Evolutionary conservation across 2,888 invertebrate species (phyloP), one percentile per base, ranked within the genome.

Genomic region (Arrhopalites spinosus): DNA sequence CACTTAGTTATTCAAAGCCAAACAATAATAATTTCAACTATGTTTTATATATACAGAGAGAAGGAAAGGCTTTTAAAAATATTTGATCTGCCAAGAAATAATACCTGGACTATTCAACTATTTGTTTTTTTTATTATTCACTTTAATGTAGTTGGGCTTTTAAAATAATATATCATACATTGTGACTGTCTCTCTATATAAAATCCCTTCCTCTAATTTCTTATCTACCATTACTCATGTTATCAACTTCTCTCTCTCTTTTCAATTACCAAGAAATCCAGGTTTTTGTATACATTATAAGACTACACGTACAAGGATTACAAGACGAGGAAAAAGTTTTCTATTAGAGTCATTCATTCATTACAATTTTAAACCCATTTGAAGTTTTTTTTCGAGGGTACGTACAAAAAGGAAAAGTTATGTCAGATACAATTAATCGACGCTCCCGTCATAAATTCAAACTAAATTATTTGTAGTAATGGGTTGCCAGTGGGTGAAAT

Each of bases 1-100:
- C 69, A 69, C 69, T 69, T 53, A 69, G 47, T 27, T 53, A 53
- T 53, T 50, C 69, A 69, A 69, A 69, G 30, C 45, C 69, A 69
- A 69, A 69, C 69, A 69, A 53, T 69, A 69, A 36, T 36, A 36
- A 36, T 36, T 36, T 36, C 36, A 36, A 36, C 36, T 50, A 50
- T 15, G 15, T 5, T 50, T 50, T 5, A 20, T 8, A 50, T 5
- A 50, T 5, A 25, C 23, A 25, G 27, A 17, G 23, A 61, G 30
- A 27, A 15, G 11, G 13, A 61, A 27, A 61, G 8, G 47, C 8
- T 45, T 45, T 8, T 45, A 27, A 61, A 25, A 5, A 5, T 61
- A n/a, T 8, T 53, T 53, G 53, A 53, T 53, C 15, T 53, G 53
- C 53, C 53, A 53, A 53, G 53, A 53, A 53, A 53, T 53, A 53